phyloP scores from a whole-genome alignment of 2,888 invertebrate genomes.

The Agriopis marginaria region DNA sequence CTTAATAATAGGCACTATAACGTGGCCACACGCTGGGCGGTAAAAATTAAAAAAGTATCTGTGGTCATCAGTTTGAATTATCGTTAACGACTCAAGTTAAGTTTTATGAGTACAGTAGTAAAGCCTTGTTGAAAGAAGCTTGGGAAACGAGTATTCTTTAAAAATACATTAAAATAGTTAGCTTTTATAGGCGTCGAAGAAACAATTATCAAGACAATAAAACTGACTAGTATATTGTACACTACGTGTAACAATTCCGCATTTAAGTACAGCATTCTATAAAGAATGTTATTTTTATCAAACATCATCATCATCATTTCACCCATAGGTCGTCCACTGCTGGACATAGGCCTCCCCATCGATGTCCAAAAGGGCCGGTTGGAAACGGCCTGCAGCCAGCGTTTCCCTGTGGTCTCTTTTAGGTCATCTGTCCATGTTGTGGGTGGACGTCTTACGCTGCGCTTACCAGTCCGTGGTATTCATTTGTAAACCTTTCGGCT shows the following conservation, averaged over 20 bases:
- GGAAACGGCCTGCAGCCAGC: too few relatives aligned
- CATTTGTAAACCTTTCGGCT: too few relatives aligned
- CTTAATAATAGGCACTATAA: constrained; percentile 12
- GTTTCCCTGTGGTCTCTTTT: too few relatives aligned
- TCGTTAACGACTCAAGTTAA: constrained; percentile 13
- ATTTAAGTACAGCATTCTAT: neutral
- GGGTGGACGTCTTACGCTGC: too few relatives aligned
- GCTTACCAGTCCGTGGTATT: too few relatives aligned
- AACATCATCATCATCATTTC: too few relatives aligned
- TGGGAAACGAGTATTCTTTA: neutral
- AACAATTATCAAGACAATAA: neutral
- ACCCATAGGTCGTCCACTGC: too few relatives aligned
- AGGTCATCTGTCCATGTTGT: too few relatives aligned
- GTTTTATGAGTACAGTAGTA: constrained; percentile 13
- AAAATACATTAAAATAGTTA: neutral
- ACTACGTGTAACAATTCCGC: neutral
- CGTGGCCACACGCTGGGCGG: constrained; percentile 17
- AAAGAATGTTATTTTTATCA: neutral
- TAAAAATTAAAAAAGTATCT: constrained; percentile 19
- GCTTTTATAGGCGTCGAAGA: neutral
- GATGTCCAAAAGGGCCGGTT: too few relatives aligned
- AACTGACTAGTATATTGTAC: neutral
- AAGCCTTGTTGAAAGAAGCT: constrained; percentile 13
- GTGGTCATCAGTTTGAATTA: constrained; percentile 16
- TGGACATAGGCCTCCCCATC: too few relatives aligned